These are phyloP conservation scores for Eupithecia exiguata DNA, from an alignment of 2,888 invertebrate genomes.

Conservation along the genomic window DNA sequence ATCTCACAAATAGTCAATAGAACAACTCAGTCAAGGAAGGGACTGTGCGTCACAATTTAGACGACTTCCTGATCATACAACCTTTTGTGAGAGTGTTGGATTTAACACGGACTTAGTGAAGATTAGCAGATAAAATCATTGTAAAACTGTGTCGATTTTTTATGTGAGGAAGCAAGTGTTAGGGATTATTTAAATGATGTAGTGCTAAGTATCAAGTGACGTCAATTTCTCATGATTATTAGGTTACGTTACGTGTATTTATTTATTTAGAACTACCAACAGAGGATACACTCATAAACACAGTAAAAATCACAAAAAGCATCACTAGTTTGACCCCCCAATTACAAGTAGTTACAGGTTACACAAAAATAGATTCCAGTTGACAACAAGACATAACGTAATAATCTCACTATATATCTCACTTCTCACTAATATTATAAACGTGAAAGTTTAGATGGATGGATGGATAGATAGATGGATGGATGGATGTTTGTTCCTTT, in stretches of 20 bases:
- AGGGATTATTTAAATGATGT: slow-evolving; percentile 4
- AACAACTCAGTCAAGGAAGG: slow-evolving; percentile 62
- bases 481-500: no score
- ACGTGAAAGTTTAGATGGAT: no score
- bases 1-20: slow-evolving; percentile 59
- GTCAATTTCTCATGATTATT: slow-evolving; percentile 20
- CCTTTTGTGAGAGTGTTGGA: slow-evolving; percentile 53
- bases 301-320: no score
- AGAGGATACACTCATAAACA: no score
- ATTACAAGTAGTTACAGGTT: no score
- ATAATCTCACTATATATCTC: no score
- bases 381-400: no score
- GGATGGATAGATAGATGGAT: no score
- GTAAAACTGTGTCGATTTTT: slow-evolving; percentile 16
- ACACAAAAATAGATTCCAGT: no score
- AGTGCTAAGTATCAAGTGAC: slow-evolving; percentile 11
- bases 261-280: no score
- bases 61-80: slow-evolving; percentile 68
- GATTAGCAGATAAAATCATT: slow-evolving; percentile 65
- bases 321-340: no score
- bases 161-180: slow-evolving; percentile 2
- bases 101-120: slow-evolving; percentile 48
- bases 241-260: slow-evolving; percentile 3
- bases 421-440: no score
- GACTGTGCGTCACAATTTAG: slow-evolving; percentile 59